These are phyloP conservation scores for Apamea anceps DNA, from an alignment of 2,888 invertebrate genomes.

Conservation along the genomic window DNA sequence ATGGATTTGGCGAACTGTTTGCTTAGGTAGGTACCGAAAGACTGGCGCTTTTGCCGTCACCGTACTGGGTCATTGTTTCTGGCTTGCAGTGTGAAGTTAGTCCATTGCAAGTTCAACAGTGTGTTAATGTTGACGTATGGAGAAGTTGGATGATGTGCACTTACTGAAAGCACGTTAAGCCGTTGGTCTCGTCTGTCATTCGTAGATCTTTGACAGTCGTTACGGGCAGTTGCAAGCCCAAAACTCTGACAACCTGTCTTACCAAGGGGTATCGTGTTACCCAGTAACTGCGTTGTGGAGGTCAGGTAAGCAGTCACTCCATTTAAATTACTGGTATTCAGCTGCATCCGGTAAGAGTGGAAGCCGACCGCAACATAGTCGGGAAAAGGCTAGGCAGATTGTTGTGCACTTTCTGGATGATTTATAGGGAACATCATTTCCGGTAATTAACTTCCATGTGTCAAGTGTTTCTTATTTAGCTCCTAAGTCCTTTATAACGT, in stretches of 20 bases:
- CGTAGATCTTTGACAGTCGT: background rate
- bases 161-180: background rate
- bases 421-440: background rate
- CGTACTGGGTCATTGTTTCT: constrained; percentile 15
- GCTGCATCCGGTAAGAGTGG: background rate
- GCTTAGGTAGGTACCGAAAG: background rate
- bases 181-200: background rate
- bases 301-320: background rate
- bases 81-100: background rate
- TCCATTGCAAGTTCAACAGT: background rate
- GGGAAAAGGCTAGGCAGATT: background rate
- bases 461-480: background rate
- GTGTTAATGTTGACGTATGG: background rate
- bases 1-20: constrained; percentile 29
- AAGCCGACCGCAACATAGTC: background rate
- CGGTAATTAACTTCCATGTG: background rate
- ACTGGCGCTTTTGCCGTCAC: background rate
- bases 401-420: background rate
- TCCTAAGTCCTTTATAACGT: background rate
- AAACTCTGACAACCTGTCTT: background rate
- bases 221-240: background rate
- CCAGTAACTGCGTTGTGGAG: background rate
- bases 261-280: background rate
- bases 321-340: too few relatives aligned
- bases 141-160: background rate